A percentile compares a stretch with the other conserved stretches of the same genome.
phyloP scores from a whole-genome alignment of 2,797 vertebrate species.

The Acanthurus leucopareius region DNA sequence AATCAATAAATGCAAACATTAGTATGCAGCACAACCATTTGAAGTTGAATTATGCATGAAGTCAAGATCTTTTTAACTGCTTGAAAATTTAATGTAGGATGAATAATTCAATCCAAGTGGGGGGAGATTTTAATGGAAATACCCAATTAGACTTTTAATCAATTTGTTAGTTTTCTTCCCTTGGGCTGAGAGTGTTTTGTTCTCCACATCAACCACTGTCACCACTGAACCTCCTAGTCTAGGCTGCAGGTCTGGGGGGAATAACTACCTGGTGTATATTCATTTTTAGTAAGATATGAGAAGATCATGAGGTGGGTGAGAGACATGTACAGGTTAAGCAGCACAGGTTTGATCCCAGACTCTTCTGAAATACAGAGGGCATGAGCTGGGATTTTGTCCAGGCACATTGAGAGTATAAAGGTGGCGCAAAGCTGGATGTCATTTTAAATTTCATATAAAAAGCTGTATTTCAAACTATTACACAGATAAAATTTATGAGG shows the following conservation, averaged over 20 bases:
- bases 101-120: slow-evolving; percentile 15
- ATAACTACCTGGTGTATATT: not conserved
- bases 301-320: too few species aligned
- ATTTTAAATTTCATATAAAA: not conserved
- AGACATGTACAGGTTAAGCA: not conserved
- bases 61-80: not conserved
- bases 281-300: not conserved
- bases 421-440: not conserved
- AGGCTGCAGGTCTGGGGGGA: not conserved
- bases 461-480: not conserved
- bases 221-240: not conserved
- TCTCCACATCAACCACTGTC: not conserved
- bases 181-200: slow-evolving; percentile 3
- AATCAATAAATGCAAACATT: slow-evolving; percentile 10
- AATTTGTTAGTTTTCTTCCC: not conserved
- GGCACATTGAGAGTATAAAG: not conserved
- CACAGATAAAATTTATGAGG: not conserved
- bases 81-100: slow-evolving; percentile 12
- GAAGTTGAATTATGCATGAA: slow-evolving; percentile 6
- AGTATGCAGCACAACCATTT: slow-evolving; percentile 6
- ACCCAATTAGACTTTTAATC: slow-evolving; percentile 23
- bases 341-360: not conserved
- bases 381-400: not conserved
- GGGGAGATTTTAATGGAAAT: slow-evolving; percentile 22
- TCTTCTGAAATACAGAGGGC: not conserved